Evolutionary conservation across 1,140 invertebrate genomes (phyloP), one percentile per base, ranked within the genome.

Genomic region (Formica selysi): DNA sequence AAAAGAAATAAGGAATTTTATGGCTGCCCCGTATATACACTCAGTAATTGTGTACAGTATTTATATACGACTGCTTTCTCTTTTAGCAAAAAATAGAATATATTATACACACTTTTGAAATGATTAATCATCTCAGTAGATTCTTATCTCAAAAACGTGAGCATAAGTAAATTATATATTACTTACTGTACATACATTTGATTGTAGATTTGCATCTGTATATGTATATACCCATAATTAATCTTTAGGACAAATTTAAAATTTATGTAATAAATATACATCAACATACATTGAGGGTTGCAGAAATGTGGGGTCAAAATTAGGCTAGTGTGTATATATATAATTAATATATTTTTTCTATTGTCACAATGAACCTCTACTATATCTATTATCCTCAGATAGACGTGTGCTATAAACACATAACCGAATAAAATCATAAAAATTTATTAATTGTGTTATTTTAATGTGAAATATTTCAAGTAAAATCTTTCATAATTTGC

Each of bases 291-390:
- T 32, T 44, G 10, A 11, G 61, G 2, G 22, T 84, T 67, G n/a
- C 87, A 89, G 76, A 48, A 71, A 26, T 85, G 32, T 32, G 32
- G 2, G 57, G 6, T 70, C 54, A 57, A 91, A 87, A 89, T 87
- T 87, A 76, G 48, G 29, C 11, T 86, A 76, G 78, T 92, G 87
- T 92, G 86, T 91, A 93, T 48, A 48, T 51, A 51, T 68, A 93
- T 92, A 90, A 87, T 79, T 79, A 86, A 90, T 91, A 89, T 92
- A 90, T 93, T 92, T 92, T 48, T 92, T 91, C 84, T 91, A 90
- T 80, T 57, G 85, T 80, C 74, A 19, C 1, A 87, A 70, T 79
- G 64, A 85, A 88, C 16, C 11, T 90, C 79, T 91, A 89, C 61
- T 89, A 86, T 87, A 86, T 80, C 65, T 79, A 91, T 73, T 91